Evolutionary conservation across 2,797 vertebrate genomes (phyloP).

Genomic region (Pangasius sanitwongsei): DNA sequence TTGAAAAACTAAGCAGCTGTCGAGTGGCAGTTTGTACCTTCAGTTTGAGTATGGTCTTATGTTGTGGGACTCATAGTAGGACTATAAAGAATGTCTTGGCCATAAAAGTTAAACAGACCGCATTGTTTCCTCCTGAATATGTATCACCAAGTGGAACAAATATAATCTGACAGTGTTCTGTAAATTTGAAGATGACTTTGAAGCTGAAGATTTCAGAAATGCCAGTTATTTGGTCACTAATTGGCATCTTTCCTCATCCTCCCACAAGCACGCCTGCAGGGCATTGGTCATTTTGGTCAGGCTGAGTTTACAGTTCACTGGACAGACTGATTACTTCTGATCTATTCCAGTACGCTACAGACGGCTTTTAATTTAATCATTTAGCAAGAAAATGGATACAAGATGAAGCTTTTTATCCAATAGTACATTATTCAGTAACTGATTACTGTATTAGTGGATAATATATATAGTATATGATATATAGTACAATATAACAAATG

Average conservation of each 20-base stretch:
- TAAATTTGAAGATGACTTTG: background rate
- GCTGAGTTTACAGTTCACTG: background rate
- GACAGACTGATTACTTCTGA: background rate
- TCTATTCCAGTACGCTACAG: background rate
- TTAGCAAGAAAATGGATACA: background rate
- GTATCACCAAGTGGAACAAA: background rate
- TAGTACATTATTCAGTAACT: background rate
- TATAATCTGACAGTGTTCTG: background rate
- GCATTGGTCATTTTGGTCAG: background rate
- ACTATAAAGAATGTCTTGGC: background rate
- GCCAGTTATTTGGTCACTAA: background rate
- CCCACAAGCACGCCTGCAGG: background rate
- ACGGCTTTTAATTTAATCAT: background rate
- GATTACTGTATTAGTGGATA: background rate
- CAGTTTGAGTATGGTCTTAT: background rate
- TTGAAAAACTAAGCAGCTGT: background rate
- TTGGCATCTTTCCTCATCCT: background rate
- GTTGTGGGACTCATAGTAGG: background rate
- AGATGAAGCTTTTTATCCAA: background rate
- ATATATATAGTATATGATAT: too few species aligned
- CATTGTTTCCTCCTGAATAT: background rate
- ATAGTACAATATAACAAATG: background rate
- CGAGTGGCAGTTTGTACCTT: background rate
- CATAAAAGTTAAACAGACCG: background rate
- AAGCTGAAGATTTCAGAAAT: background rate